Evolutionary conservation across 2,888 invertebrate species (phyloP).

Genomic region (Cantharis rufa): DNA sequence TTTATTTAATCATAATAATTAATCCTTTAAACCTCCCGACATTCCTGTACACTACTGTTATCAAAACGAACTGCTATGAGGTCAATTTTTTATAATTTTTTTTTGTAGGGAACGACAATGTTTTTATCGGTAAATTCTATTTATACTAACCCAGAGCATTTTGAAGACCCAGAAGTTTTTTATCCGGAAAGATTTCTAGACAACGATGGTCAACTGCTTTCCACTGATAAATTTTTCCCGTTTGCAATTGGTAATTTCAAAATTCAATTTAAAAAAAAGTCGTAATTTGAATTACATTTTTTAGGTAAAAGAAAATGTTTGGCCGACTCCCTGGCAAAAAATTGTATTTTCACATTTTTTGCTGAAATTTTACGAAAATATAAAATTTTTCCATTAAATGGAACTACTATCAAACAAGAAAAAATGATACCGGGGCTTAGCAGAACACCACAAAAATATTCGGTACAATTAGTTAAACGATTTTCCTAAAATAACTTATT

Average conservation of each 20-base stretch:
- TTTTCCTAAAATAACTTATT: no score
- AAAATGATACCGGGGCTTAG: neutral
- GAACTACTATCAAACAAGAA: neutral
- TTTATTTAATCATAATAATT: no score
- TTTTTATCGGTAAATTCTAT: conserved; percentile 56
- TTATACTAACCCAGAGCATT: conserved; percentile 61
- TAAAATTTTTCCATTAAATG: neutral
- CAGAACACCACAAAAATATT: neutral
- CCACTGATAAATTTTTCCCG: conserved; percentile 47
- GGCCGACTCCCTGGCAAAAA: neutral
- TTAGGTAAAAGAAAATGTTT: neutral
- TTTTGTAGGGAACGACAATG: conserved; percentile 46
- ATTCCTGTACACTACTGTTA: no score
- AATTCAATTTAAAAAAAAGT: no score
- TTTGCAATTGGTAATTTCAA: conserved; percentile 57
- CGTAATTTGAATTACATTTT: neutral
- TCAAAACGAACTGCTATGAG: no score
- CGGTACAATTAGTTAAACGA: neutral
- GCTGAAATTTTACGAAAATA: neutral
- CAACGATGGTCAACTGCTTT: conserved; percentile 44
- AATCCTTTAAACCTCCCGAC: no score
- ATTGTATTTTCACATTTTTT: neutral
- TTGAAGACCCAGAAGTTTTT: conserved; percentile 65
- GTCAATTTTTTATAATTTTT: no score
- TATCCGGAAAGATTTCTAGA: conserved; percentile 68